Evolutionary conservation across 1,140 invertebrate genomes (phyloP).

Genomic region (Tenebrio molitor): DNA sequence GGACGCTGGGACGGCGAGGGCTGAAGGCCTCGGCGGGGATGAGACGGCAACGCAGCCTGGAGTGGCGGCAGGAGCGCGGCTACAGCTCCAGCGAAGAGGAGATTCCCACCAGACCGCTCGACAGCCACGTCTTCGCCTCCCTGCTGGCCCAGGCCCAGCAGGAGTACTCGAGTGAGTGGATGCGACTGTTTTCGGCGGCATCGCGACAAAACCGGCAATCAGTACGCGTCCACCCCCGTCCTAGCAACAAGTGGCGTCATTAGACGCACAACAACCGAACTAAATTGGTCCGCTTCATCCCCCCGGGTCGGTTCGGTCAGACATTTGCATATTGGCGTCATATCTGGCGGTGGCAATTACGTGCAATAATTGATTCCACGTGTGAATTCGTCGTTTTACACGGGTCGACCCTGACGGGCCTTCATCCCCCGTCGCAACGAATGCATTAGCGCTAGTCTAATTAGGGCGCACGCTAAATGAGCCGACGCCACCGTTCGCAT

Average conservation of each 20-base stretch:
- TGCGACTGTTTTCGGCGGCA: neutral
- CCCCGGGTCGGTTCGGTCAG: slow-evolving; percentile 16
- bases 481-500: slow-evolving; percentile 34
- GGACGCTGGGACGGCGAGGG: slow-evolving; percentile 67
- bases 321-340: slow-evolving; percentile 40
- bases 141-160: slow-evolving; percentile 74
- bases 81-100: slow-evolving; percentile 78
- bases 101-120: slow-evolving; percentile 70
- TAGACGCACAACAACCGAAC: slow-evolving; percentile 48
- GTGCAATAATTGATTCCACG: slow-evolving; percentile 52
- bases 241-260: slow-evolving; percentile 55
- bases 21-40: slow-evolving; percentile 68
- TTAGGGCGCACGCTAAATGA: slow-evolving; percentile 46
- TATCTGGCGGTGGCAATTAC: slow-evolving; percentile 48
- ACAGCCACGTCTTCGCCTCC: slow-evolving; percentile 75
- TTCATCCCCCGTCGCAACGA: slow-evolving; percentile 31
- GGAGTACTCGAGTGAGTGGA: slow-evolving; percentile 71
- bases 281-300: slow-evolving; percentile 48
- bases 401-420: neutral
- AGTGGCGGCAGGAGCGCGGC: slow-evolving; percentile 74
- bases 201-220: no score
- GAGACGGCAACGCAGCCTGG: slow-evolving; percentile 73
- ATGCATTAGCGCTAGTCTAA: slow-evolving; percentile 48
- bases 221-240: no score
- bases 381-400: slow-evolving; percentile 48